Base-by-base conservation (phyloP, 2,113 vertebrate genomes). In the Nothobranchius furzeri region DNA sequence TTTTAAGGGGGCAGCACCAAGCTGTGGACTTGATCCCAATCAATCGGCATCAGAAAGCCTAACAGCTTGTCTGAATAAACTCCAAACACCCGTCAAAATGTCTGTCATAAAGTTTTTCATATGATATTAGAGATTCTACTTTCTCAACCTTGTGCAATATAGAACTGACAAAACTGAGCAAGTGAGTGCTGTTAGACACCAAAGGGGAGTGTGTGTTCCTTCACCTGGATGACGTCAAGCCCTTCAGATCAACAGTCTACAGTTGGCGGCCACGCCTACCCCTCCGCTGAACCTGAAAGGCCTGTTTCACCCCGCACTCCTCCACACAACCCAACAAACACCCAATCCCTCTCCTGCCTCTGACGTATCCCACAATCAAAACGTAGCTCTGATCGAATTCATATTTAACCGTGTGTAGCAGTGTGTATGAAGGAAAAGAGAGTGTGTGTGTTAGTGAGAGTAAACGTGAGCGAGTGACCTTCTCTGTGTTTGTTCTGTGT, bases 231-330 rank as follows among this genome's bases (percentile, higher is more conserved):
- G 88, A 92, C 78, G 74, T 92, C 86, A 87, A 59, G 17, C 6
- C 66, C 61, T 62, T 77, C 55, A 72, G 78, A 79, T 78, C n/a
- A 11, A 76, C 79, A 59, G 72, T 78, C 82, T 82, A 75, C 83
- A 58, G 83, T 82, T 82, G 66, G 70, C 71, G 7, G 68, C 83
- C 86, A 83, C 89, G 87, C 91, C 92, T 85, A 84, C 69, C 3
- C 11, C 64, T 78, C 46, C 0, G 87, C 55, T 81, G 50, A 77
- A 92, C 93, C 79, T 85, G 93, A 91, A 90, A 83, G 79, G 90
- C 93, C 82, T 76, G 91, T 93, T 93, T 65, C 47, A 62, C 56
- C 35, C 71, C 46, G 42, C 46, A n/a, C 24, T 20, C 42, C 24
- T 30, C 30, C 30, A 30, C 56, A 74, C 71, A 77, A 64, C n/a